Conservation (phyloP, 2,888 invertebrate species). For the Charanyca ferruginea region DNA sequence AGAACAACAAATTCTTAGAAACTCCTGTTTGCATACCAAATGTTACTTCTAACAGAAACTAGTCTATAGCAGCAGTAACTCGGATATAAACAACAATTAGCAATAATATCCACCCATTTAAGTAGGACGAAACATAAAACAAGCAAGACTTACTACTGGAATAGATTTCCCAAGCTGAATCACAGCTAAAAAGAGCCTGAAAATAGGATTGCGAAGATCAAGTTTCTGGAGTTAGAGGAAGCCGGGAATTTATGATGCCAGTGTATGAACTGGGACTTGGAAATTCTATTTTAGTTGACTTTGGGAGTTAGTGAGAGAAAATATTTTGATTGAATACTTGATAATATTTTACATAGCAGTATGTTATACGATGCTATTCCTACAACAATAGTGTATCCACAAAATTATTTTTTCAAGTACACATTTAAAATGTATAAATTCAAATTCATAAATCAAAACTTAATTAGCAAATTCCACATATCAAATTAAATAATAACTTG, state of each 20-base stretch:
- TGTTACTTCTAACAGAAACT: slow-evolving; percentile 2
- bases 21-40: slow-evolving; percentile 17
- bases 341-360: not conserved
- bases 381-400: not conserved
- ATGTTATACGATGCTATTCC: not conserved
- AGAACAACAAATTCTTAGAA: slow-evolving; percentile 1
- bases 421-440: slow-evolving; percentile 5
- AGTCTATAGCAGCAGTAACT: not conserved
- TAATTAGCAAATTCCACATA: slow-evolving; percentile 24
- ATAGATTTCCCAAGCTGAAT: slow-evolving; percentile 27
- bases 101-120: slow-evolving; percentile 3
- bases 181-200: slow-evolving; percentile 29
- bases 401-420: not conserved
- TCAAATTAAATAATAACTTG: slow-evolving; percentile 43
- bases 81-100: slow-evolving; percentile 32
- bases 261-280: slow-evolving; percentile 12
- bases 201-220: slow-evolving; percentile 44
- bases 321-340: slow-evolving; percentile 10
- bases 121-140: slow-evolving; percentile 15
- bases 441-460: slow-evolving; percentile 31
- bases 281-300: slow-evolving; percentile 33
- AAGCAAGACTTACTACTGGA: slow-evolving; percentile 4
- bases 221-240: slow-evolving; percentile 45
- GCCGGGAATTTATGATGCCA: slow-evolving; percentile 43
- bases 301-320: not conserved